Percentiles rank a stretch among this genome's conserved stretches.
Evolutionary conservation across 2,113 vertebrate genomes (phyloP).

Genomic region (Anguilla rostrata): DNA sequence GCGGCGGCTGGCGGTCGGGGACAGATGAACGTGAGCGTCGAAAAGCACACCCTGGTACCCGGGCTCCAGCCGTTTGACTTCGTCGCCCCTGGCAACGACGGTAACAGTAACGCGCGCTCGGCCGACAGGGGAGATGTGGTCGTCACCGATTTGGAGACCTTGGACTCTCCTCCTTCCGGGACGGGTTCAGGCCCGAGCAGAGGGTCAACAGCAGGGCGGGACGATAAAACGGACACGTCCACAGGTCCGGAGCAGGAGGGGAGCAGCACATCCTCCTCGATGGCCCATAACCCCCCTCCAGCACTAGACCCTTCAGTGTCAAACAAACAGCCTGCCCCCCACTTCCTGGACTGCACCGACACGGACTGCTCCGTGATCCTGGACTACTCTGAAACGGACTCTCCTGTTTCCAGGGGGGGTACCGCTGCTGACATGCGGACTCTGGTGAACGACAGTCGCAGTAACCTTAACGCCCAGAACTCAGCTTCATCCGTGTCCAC

Average conservation of each 20-base stretch:
- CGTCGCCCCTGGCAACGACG: conserved; percentile 32
- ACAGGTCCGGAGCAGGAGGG: conserved; percentile 6
- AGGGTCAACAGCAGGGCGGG: background rate
- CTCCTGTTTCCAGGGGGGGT: conserved; percentile 13
- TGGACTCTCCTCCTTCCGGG: background rate
- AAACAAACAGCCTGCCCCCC: conserved; percentile 48
- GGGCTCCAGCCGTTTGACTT: conserved; percentile 67
- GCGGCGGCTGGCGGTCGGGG: conserved; percentile 44
- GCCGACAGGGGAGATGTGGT: conserved; percentile 44
- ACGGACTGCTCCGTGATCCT: conserved; percentile 71
- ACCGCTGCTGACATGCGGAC: conserved; percentile 22
- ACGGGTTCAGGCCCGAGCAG: conserved; percentile 23
- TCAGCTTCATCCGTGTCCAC: conserved; percentile 50
- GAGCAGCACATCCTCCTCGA: conserved; percentile 39
- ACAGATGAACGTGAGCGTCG: conserved; percentile 66
- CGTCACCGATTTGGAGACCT: conserved; percentile 47
- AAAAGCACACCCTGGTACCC: conserved; percentile 72
- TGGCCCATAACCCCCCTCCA: conserved; percentile 35
- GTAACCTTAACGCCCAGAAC: conserved; percentile 20
- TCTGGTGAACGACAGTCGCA: background rate
- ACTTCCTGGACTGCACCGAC: conserved; percentile 51
- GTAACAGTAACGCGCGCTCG: conserved; percentile 42
- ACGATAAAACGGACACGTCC: conserved; percentile 28
- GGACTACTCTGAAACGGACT: conserved; percentile 67
- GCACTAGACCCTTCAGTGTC: conserved; percentile 55